These are phyloP conservation scores for Ormyrus labotus DNA, from an alignment of 2,888 invertebrate genomes.

Conservation along the genomic window DNA sequence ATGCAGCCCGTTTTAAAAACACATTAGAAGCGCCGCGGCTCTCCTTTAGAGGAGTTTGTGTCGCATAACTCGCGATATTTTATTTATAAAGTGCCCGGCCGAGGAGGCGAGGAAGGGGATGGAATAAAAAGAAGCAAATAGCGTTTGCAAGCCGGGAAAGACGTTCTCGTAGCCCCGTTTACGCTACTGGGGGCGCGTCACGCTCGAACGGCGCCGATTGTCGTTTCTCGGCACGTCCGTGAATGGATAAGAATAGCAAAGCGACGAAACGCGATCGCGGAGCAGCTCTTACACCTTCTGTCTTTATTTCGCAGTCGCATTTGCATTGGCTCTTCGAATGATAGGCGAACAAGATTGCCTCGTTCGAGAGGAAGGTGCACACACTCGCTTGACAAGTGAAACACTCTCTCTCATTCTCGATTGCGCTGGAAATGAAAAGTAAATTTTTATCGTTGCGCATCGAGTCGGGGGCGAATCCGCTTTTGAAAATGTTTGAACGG, in stretches of 20 bases:
- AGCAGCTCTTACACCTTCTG: not conserved
- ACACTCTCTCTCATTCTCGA: too few species aligned
- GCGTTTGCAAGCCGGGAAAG: too few species aligned
- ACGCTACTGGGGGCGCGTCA: not conserved
- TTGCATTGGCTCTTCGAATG: not conserved
- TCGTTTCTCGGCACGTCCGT: constrained; percentile 45
- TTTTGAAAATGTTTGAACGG: too few species aligned
- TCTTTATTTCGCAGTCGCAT: not conserved
- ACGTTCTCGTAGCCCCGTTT: not conserved
- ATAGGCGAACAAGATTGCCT: constrained; percentile 40
- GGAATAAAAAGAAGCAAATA: not conserved
- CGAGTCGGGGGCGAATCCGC: too few species aligned
- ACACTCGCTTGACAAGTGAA: too few species aligned
- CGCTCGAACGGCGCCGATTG: constrained; percentile 26
- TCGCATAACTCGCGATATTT: constrained; percentile 13
- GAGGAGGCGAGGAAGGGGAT: not conserved
- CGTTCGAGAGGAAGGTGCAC: not conserved
- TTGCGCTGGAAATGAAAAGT: too few species aligned
- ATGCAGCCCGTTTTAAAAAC: not conserved
- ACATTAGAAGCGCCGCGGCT: constrained; percentile 5
- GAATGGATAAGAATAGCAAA: constrained; percentile 35
- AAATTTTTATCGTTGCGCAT: too few species aligned
- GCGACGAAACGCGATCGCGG: not conserved
- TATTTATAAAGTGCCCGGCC: constrained; percentile 17
- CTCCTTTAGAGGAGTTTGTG: not conserved